A percentile compares a stretch with the other conserved stretches of the same genome.
Conservation (phyloP, 2,797 vertebrate species). For the Scolopax bukidnonensis region DNA sequence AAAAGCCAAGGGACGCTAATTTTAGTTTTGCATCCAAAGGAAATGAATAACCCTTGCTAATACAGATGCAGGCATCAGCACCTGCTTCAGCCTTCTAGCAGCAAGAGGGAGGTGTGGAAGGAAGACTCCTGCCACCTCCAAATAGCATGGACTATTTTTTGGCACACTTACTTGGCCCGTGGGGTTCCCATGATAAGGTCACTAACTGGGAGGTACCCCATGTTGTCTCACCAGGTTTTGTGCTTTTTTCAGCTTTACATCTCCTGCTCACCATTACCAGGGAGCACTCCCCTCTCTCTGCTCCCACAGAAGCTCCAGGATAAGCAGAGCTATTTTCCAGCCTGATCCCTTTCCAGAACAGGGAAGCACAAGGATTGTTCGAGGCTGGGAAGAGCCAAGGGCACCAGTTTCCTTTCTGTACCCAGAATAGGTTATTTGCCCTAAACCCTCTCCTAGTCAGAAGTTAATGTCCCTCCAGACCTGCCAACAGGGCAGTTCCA, state of each 20-base stretch:
- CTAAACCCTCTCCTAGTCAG: neutral
- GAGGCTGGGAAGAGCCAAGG: neutral
- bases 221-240: neutral
- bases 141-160: neutral
- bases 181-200: neutral
- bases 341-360: neutral
- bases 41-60: slow-evolving; percentile 37
- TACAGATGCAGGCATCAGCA: neutral
- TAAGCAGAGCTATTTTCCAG: neutral
- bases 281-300: neutral
- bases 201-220: neutral
- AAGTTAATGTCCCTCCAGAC: neutral
- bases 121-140: neutral
- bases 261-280: neutral
- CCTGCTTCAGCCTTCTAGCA: neutral
- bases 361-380: neutral
- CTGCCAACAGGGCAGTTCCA: neutral
- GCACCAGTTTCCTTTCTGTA: fast-evolving
- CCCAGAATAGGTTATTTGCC: neutral
- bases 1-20: slow-evolving; percentile 32
- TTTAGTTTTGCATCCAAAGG: slow-evolving; percentile 4
- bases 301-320: neutral
- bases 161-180: neutral
- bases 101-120: neutral
- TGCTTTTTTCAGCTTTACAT: neutral